Evolutionary conservation across 2,113 vertebrate genomes (phyloP).

Genomic region (Clarias batrachus): DNA sequence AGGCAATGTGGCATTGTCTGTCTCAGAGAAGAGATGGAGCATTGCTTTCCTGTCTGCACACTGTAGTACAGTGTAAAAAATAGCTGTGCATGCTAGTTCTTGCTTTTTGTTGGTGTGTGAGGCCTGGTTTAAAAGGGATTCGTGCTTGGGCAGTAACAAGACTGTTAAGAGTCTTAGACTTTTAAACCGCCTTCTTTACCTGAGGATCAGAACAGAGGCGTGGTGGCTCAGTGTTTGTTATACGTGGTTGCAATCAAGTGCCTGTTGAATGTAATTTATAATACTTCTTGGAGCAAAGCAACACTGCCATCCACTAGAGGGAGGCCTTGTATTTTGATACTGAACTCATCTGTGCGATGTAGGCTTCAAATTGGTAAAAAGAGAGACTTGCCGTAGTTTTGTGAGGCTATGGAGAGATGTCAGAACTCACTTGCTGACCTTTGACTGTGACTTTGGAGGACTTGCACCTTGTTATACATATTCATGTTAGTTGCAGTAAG

Average conservation of each 20-base stretch:
- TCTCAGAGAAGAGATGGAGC: constrained; percentile 54
- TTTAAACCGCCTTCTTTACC: constrained; percentile 58
- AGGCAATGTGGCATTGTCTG: constrained; percentile 54
- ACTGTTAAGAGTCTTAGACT: constrained; percentile 26
- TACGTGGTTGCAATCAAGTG: constrained; percentile 73
- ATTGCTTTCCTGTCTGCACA: constrained; percentile 56
- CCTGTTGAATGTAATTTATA: constrained; percentile 59
- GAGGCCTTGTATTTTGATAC: constrained; percentile 57
- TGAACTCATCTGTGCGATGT: constrained; percentile 40
- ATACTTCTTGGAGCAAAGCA: constrained; percentile 25
- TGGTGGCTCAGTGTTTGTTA: constrained; percentile 61
- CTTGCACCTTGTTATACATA: constrained; percentile 62
- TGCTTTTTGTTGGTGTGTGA: constrained; percentile 52
- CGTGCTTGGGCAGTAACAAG: constrained; percentile 4
- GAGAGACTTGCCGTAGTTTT: constrained; percentile 14
- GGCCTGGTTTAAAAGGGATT: constrained; percentile 39
- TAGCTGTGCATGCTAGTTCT: constrained; percentile 65
- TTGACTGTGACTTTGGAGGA: constrained; percentile 72
- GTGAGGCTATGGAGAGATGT: constrained; percentile 33
- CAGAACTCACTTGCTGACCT: constrained; percentile 69
- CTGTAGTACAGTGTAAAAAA: constrained; percentile 56
- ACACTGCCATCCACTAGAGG: constrained; percentile 62
- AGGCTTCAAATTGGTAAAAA: constrained; percentile 52
- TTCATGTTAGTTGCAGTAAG: constrained; percentile 49
- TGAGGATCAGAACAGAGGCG: constrained; percentile 54